These are phyloP conservation scores for Ametastegia equiseti DNA, from an alignment of 2,888 invertebrate genomes.

Conservation along the genomic window DNA sequence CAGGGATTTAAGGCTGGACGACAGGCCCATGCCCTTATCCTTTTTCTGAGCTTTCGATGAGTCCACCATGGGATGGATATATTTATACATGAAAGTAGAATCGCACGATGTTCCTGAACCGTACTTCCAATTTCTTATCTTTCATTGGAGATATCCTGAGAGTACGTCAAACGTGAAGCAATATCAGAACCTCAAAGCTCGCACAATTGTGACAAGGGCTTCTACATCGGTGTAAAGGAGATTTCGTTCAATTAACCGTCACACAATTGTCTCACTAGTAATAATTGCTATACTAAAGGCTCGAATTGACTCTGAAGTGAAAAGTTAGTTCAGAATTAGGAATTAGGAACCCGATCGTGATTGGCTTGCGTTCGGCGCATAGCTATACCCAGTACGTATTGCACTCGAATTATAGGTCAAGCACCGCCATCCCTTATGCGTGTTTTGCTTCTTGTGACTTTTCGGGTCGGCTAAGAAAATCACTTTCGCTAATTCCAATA, in stretches of 20 bases:
- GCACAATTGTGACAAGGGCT: conserved; percentile 1
- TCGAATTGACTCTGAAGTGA: conserved; percentile 35
- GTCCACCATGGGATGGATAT: neutral
- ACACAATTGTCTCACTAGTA: conserved; percentile 72
- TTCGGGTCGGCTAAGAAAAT: no score
- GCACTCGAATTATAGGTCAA: neutral
- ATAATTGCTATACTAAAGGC: no score
- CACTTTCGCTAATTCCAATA: no score
- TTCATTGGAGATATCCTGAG: no score
- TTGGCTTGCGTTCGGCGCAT: neutral
- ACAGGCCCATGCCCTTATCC: no score
- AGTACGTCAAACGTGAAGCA: neutral
- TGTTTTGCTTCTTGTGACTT: neutral
- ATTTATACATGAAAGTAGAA: neutral
- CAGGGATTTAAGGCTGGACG: neutral
- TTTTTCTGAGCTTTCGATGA: neutral
- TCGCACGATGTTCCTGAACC: neutral
- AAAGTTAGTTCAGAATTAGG: neutral
- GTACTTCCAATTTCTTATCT: conserved; percentile 15
- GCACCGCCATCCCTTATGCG: neutral
- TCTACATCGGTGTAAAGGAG: neutral
- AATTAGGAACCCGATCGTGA: neutral
- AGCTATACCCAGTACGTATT: neutral
- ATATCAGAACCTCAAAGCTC: conserved; percentile 17
- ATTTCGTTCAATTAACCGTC: conserved; percentile 72